phyloP scores from a whole-genome alignment of 1,140 invertebrate genomes.

The Sarcophaga peregrina region DNA sequence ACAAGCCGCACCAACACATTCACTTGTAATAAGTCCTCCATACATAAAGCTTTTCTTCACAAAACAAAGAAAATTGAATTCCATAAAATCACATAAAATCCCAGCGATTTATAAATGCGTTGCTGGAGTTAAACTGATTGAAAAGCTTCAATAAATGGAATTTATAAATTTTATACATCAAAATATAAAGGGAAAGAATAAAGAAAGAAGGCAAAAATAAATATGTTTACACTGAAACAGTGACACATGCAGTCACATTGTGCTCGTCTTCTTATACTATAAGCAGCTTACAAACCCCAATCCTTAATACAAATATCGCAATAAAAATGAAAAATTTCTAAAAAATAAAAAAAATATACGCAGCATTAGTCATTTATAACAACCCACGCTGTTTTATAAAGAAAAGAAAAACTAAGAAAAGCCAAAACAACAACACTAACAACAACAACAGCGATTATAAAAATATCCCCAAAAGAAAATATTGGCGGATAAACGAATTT shows the following conservation, averaged over 20 bases:
- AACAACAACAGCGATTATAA: too few species aligned
- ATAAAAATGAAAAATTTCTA: neutral
- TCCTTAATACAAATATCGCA: neutral
- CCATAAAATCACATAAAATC: neutral
- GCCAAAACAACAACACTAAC: too few species aligned
- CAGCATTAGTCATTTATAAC: neutral
- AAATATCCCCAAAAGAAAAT: too few species aligned
- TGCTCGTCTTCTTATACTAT: neutral
- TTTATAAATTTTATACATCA: neutral
- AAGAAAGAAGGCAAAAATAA: neutral
- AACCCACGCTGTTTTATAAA: too few species aligned
- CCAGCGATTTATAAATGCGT: neutral
- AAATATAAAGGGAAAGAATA: too few species aligned
- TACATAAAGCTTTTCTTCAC: too few species aligned
- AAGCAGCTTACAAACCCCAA: neutral
- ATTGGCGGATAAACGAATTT: too few species aligned
- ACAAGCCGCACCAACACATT: too few species aligned
- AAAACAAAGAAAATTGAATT: neutral
- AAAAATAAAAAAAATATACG: neutral
- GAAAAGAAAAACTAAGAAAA: too few species aligned
- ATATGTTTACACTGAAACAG: neutral
- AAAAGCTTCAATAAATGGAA: constrained; percentile 15
- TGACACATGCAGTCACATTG: neutral
- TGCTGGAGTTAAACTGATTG: neutral
- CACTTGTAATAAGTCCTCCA: too few species aligned